A percentile compares a stretch with the other conserved stretches of the same genome.
phyloP scores from a whole-genome alignment of 2,888 invertebrate species.

The Amaurobius ferox region DNA sequence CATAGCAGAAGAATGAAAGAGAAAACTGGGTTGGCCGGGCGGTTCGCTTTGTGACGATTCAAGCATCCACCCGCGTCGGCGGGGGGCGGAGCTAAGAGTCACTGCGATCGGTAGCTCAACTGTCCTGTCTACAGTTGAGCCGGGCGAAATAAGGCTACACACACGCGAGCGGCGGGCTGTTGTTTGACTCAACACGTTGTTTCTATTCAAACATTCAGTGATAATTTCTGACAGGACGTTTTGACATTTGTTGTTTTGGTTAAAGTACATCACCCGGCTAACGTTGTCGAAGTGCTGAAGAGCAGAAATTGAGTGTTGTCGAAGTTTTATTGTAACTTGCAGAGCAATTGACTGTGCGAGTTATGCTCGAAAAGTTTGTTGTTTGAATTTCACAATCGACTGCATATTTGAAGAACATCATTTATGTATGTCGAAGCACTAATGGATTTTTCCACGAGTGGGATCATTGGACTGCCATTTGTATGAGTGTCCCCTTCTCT shows the following conservation, averaged over 20 bases:
- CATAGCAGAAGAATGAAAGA: neutral
- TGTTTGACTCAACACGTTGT: neutral
- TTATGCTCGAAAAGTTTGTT: neutral
- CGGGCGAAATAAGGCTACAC: slow-evolving; percentile 36
- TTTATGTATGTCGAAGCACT: slow-evolving; percentile 12
- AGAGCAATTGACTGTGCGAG: neutral
- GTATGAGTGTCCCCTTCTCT: slow-evolving; percentile 55
- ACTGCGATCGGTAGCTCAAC: slow-evolving; percentile 37
- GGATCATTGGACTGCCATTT: slow-evolving; percentile 38
- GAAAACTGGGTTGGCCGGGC: slow-evolving; percentile 30
- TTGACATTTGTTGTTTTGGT: neutral
- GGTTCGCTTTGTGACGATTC: slow-evolving; percentile 17
- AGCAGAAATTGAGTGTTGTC: neutral
- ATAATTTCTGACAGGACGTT: neutral
- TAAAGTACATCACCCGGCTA: neutral
- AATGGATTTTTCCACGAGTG: slow-evolving; percentile 42
- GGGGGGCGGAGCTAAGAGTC: slow-evolving; percentile 34
- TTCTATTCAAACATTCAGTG: neutral
- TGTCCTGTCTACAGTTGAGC: slow-evolving; percentile 50
- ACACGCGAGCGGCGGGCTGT: slow-evolving; percentile 17
- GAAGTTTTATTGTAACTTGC: too few species aligned
- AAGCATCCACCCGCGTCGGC: slow-evolving; percentile 3
- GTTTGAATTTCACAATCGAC: neutral
- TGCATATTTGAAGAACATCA: neutral
- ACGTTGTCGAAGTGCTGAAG: neutral